Conservation (phyloP, 2,113 vertebrate species). For the Orientallactaga bullata region DNA sequence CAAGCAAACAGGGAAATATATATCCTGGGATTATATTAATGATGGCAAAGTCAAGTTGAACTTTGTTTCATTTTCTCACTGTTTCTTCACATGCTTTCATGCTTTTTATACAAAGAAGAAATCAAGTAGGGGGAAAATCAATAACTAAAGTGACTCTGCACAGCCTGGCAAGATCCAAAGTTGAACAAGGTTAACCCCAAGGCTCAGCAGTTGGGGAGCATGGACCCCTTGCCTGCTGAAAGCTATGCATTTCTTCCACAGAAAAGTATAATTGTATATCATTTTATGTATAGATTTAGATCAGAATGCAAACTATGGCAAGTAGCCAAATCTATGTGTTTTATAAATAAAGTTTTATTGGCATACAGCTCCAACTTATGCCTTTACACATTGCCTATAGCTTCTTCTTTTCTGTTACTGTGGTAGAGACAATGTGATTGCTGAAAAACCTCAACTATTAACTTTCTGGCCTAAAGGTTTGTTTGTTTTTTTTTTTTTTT, state of each 20-base stretch:
- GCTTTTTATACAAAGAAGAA: background rate
- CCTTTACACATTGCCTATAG: background rate
- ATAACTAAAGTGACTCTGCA: rapidly evolving
- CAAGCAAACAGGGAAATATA: background rate
- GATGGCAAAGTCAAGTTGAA: background rate
- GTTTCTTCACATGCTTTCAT: background rate
- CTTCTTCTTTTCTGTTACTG: background rate
- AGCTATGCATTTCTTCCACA: background rate
- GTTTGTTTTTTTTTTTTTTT: too few species aligned
- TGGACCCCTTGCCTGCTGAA: background rate
- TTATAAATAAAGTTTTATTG: conserved; percentile 13
- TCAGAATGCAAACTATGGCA: background rate
- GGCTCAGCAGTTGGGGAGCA: rapidly evolving
- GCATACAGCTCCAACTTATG: background rate
- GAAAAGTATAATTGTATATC: background rate
- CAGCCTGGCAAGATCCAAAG: background rate
- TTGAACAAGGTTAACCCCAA: background rate
- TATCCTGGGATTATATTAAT: background rate
- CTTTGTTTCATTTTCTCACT: background rate
- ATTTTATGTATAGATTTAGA: background rate
- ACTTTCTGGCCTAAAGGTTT: background rate
- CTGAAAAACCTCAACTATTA: background rate
- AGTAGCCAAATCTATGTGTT: background rate
- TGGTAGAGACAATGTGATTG: background rate
- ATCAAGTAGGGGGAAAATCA: background rate